Percentiles rank a stretch among this genome's conserved stretches.
Evolutionary conservation across 2,113 vertebrate genomes (phyloP).

Genomic region (Petromus typicus): DNA sequence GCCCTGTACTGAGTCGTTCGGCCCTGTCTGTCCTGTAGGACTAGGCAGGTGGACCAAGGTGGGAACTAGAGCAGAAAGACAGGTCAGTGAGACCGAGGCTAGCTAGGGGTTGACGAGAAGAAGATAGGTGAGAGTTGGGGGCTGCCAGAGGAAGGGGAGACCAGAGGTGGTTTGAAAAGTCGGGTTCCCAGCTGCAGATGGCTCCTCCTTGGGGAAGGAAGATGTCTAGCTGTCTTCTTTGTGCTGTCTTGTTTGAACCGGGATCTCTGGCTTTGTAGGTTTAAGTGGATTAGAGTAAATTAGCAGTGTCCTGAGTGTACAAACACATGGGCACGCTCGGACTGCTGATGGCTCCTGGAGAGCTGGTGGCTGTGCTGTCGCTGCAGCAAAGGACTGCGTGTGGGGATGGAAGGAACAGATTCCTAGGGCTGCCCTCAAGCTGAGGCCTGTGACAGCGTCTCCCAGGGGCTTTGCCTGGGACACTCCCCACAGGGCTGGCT

Average conservation of each 20-base stretch:
- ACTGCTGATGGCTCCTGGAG: conserved; percentile 72
- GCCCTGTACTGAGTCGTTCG: rapidly evolving
- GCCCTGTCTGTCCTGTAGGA: not conserved
- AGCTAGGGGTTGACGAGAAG: conserved; percentile 71
- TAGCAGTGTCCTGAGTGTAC: conserved; percentile 81
- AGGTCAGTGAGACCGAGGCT: conserved; percentile 80
- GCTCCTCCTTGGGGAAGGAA: not conserved
- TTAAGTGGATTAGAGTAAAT: conserved; percentile 87
- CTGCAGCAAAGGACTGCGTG: not conserved
- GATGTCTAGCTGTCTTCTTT: conserved; percentile 72
- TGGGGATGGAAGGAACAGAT: not conserved
- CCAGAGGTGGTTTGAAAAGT: not conserved
- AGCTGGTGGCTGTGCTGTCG: conserved; percentile 31
- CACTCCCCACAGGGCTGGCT: not conserved
- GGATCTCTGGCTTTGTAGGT: conserved; percentile 79
- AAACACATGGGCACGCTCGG: conserved; percentile 71
- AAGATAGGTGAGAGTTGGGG: not conserved
- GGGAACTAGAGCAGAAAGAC: not conserved
- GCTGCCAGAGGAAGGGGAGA: not conserved
- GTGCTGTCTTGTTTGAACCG: conserved; percentile 75
- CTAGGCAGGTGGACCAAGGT: not conserved
- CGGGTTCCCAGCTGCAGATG: conserved; percentile 1
- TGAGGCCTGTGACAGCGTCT: not conserved
- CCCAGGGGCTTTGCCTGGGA: not conserved
- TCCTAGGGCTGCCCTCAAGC: not conserved